Percentiles rank a stretch among this genome's conserved stretches.
Conservation (phyloP, 2,113 vertebrate genomes). For the Phalacrocorax brasilianus region DNA sequence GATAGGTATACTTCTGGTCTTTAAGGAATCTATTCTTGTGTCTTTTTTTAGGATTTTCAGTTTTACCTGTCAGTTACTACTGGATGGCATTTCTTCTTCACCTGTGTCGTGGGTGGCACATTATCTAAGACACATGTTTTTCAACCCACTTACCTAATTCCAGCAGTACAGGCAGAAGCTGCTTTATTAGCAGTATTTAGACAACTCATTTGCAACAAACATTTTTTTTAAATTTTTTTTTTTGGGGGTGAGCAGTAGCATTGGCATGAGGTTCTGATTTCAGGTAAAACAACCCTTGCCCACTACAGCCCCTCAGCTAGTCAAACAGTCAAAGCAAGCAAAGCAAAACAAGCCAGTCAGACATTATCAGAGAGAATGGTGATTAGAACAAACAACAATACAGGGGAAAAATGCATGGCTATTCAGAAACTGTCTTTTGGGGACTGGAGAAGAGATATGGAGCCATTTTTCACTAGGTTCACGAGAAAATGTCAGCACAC, state of each 20-base stretch:
- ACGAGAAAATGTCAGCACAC: conserved; percentile 77
- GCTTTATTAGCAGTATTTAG: background rate
- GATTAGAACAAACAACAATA: conserved; percentile 54
- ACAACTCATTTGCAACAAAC: background rate
- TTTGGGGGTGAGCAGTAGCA: background rate
- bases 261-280: conserved; percentile 14
- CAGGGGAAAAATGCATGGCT: conserved; percentile 22
- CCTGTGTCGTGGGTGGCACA: background rate
- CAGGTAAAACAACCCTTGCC: conserved; percentile 40
- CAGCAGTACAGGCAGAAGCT: background rate
- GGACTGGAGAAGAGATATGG: conserved; percentile 61
- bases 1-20: background rate
- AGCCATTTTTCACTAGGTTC: conserved; percentile 80
- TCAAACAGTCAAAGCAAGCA: conserved; percentile 26
- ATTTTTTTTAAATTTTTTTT: background rate
- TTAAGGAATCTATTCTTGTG: background rate
- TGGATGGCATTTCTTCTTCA: background rate
- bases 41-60: background rate
- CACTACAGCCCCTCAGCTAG: background rate
- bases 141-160: conserved; percentile 36
- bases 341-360: conserved; percentile 55
- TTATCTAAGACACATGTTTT: conserved; percentile 7
- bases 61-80: conserved; percentile 13
- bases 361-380: background rate
- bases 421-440: conserved; percentile 61